These are phyloP conservation scores for Caracal caracal DNA, from an alignment of 2,113 vertebrate species.

Conservation along the genomic window DNA sequence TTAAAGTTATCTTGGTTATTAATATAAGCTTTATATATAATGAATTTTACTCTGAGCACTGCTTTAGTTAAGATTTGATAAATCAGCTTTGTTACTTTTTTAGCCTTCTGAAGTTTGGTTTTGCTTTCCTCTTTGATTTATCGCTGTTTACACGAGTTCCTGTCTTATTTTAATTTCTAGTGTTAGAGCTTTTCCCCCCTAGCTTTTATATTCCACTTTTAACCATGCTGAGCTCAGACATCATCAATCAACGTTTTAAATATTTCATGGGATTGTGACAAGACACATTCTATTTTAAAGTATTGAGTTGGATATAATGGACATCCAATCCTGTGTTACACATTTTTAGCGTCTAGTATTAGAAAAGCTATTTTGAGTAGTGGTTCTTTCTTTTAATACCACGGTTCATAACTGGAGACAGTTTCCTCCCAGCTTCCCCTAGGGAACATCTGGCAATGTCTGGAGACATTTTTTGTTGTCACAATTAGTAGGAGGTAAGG, in stretches of 20 bases:
- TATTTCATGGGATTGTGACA: constrained; percentile 31
- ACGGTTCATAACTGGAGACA: background rate
- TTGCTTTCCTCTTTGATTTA: constrained; percentile 14
- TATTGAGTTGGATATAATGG: background rate
- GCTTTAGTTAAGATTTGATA: background rate
- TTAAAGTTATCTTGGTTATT: background rate
- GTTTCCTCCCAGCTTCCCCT: background rate
- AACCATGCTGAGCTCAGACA: constrained; percentile 25
- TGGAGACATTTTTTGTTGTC: background rate
- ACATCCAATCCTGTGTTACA: background rate
- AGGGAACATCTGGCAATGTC: background rate
- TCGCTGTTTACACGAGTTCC: background rate
- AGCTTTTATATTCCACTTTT: constrained; percentile 24
- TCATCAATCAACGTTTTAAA: constrained; percentile 10
- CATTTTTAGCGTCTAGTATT: constrained; percentile 16
- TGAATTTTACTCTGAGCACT: background rate
- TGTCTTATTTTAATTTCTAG: constrained; percentile 27
- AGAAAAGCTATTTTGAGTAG: background rate
- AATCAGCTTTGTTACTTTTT: constrained; percentile 5
- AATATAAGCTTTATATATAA: background rate
- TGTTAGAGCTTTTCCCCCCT: background rate
- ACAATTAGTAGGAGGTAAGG: background rate
- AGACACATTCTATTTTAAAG: constrained; percentile 36
- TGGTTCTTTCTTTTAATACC: background rate
- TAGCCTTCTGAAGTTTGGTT: background rate